Base-by-base conservation (phyloP, 2,797 vertebrate species). In the Labeo calbasu region DNA sequence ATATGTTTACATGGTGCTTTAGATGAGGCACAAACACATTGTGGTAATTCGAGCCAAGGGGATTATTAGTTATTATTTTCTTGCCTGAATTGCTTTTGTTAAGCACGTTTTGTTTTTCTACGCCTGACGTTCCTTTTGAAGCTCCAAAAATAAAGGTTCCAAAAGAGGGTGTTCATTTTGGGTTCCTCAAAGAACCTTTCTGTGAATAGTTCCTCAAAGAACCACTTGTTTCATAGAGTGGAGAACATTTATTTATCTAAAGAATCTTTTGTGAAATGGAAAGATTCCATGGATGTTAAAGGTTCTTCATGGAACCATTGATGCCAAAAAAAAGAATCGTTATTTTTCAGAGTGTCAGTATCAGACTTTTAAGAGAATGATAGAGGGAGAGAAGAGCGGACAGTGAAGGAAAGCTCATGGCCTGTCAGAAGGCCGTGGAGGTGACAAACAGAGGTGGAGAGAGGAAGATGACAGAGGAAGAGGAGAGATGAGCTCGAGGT, bases 401-500 rank as follows among this genome's bases (percentile, higher is more conserved):
- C 28, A 17, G 25, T 32, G 63, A 32, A 65, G 14, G 28, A 36
- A 8, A 46, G 57, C 36, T 66, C 23, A 77, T 46, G 25, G 43
- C 43, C 53, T 36, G 23, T 50, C 36, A 78, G 50, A 88, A 84
- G 75, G 40, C 50, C 53, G 32, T 23, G 53, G 57, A 61, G 68
- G 65, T 57, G 72, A 76, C 43, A 76, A 59, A 25, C 50, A 68
- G 79, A 69, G 68, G 46, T n/a, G 46, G 13, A 71, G 48, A 55
- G 81, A 51, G 11, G 84, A 81, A 81, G 83, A 82, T 79, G 68
- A 76, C 68, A 82, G 87, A 2, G 65, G 77, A 88, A 89, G 83
- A 81, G 87, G 17, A 83, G 51, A 83, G 87, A 89, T 87, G 83
- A 88, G 89, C 81, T 88, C 21, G 46, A 88, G 68, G 88, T 87